These are phyloP conservation scores for Pammene fasciana DNA, from an alignment of 2,888 invertebrate species.

Conservation along the genomic window DNA sequence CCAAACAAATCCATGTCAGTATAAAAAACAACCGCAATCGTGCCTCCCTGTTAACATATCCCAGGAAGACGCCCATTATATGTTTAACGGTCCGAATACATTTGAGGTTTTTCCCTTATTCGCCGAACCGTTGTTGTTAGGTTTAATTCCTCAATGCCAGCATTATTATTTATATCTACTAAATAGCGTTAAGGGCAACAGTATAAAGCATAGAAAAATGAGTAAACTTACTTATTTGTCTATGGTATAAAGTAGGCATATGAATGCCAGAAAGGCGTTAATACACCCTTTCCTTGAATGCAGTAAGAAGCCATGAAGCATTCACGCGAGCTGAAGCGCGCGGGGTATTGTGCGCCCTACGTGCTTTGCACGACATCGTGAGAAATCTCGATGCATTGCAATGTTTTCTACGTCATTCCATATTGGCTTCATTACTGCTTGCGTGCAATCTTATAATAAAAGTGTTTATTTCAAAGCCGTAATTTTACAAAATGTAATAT, in stretches of 20 bases:
- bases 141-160: too few relatives aligned
- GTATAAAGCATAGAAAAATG: neutral
- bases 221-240: too few relatives aligned
- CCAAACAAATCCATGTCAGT: too few relatives aligned
- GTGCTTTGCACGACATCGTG: conserved; percentile 22
- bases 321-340: conserved; percentile 1
- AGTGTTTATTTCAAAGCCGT: too few relatives aligned
- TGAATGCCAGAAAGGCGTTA: conserved; percentile 6
- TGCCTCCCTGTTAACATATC: too few relatives aligned
- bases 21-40: too few relatives aligned
- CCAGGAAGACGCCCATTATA: neutral
- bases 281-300: conserved; percentile 12
- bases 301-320: conserved; percentile 20
- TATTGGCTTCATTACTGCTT: neutral
- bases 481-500: too few relatives aligned
- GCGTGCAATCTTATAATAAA: too few relatives aligned
- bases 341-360: conserved; percentile 7
- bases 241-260: neutral
- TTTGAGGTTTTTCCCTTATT: neutral
- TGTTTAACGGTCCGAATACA: neutral
- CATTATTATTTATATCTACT: too few relatives aligned
- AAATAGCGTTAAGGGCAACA: neutral
- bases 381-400: neutral
- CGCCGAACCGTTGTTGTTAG: too few relatives aligned
- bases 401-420: neutral